A percentile compares a stretch with the other conserved stretches of the same genome.
phyloP scores from a whole-genome alignment of 2,113 vertebrate genomes.

The Bubo bubo region DNA sequence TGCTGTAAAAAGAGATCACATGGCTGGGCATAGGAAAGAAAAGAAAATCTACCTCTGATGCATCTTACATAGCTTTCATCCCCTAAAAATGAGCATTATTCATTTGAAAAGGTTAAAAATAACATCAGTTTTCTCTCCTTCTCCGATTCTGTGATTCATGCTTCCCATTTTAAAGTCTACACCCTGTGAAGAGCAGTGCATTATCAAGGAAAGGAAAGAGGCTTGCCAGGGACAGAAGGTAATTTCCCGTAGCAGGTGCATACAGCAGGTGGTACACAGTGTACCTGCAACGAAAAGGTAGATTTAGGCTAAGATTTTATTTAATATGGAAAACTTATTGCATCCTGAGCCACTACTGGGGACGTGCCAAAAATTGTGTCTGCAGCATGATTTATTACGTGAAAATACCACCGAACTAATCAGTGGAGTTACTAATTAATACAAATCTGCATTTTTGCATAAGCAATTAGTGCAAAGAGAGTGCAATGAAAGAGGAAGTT shows the following conservation, averaged over 20 bases:
- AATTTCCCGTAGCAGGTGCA: constrained; percentile 79
- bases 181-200: constrained; percentile 38
- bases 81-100: background rate
- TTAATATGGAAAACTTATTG: constrained; percentile 82
- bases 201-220: constrained; percentile 62
- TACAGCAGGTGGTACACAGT: constrained; percentile 82
- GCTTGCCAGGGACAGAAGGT: constrained; percentile 74
- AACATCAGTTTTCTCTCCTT: background rate
- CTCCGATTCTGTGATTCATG: constrained; percentile 41
- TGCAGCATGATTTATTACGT: constrained; percentile 88
- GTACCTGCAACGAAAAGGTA: constrained; percentile 80
- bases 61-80: background rate
- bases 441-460: constrained; percentile 95
- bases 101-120: constrained; percentile 30
- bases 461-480: constrained; percentile 89
- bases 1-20: background rate
- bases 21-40: background rate
- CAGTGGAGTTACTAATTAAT: constrained; percentile 93
- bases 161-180: constrained; percentile 48
- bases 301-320: constrained; percentile 81
- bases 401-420: constrained; percentile 90
- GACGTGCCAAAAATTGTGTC: constrained; percentile 83
- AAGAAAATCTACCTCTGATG: background rate
- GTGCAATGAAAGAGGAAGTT: constrained; percentile 85
- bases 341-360: constrained; percentile 80